Evolutionary conservation across 2,888 invertebrate species (phyloP), one percentile per base, ranked within the genome.

Genomic region (Nomada lathburiana): DNA sequence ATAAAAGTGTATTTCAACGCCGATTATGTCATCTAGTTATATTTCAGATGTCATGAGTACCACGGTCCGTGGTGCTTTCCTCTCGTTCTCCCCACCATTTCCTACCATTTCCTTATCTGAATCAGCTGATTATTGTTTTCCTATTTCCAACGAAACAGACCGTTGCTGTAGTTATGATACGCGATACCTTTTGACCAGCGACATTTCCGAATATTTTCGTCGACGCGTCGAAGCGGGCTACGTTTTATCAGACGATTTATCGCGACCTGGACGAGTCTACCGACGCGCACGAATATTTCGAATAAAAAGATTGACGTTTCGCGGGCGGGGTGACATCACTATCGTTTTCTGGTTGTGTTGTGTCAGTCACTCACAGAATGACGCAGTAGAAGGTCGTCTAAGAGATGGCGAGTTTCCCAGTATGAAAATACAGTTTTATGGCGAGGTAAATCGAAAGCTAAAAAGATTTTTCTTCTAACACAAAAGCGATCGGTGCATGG

Each of bases 111-210:
- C 83, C 83, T 82, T 84, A 84, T 84, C 83, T 80, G 80, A 91
- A 92, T 92, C 92, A 92, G 92, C 92, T 92, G 92, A 92, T 92
- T 92, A 91, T 90, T 92, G 92, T 92, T 92, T 92, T 92, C 89
- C 83, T 92, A 89, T 85, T 80, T 84, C 60, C 68, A 74, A 72
- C 79, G 76, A 81, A 82, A 77, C 70, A 65, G 63, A 64, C 52
- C 59, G 70, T 81, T 50, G 68, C 63, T 29, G 79, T 63, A 77
- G 85, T 74, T 76, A 85, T 85, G 85, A 79, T 83, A 83, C 71
- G 63, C 60, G 74, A 71, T 82, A 82, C 53, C 20, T 59, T 75
- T 72, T 83, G 79, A 79, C 71, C 71, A 55, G 68, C 55, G 57
- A 69, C 52, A 10, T 62, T 71, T n/a, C 36, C 44, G 52, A 53